Evolutionary conservation across 2,113 vertebrate genomes (phyloP).

Genomic region (Hyaena hyaena): DNA sequence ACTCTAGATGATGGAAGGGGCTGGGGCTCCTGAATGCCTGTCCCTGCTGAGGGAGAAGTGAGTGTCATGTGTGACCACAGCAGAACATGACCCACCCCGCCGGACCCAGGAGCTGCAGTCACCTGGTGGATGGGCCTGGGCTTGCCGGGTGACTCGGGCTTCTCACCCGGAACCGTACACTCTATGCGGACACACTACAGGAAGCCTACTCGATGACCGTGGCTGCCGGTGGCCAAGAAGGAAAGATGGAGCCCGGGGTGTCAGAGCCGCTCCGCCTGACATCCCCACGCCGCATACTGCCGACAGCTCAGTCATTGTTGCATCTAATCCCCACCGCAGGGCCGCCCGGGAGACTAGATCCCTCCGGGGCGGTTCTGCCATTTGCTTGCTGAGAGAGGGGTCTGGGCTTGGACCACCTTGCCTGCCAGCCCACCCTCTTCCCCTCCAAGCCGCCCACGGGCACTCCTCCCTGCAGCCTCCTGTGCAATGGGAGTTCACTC

Average conservation of each 20-base stretch:
- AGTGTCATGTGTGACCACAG: not conserved
- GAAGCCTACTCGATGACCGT: not conserved
- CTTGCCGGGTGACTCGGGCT: not conserved
- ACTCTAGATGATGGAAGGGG: not conserved
- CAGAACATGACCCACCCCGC: accelerated
- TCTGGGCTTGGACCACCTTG: not conserved
- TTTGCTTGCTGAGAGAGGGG: not conserved
- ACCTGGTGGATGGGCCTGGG: not conserved
- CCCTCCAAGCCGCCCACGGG: not conserved
- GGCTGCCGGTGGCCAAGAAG: not conserved
- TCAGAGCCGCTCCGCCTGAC: not conserved
- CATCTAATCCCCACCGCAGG: not conserved
- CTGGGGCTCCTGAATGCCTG: not conserved
- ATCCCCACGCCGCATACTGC: not conserved
- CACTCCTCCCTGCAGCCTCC: not conserved
- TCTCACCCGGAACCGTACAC: not conserved
- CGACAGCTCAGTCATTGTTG: not conserved
- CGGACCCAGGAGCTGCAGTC: not conserved
- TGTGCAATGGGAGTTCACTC: not conserved
- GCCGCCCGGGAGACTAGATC: not conserved
- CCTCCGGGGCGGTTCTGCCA: not conserved
- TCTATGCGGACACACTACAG: not conserved
- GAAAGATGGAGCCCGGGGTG: not conserved
- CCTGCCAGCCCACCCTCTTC: not conserved
- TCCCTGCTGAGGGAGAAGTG: not conserved